Conservation (phyloP, 2,888 invertebrate genomes). For the Metallyticus violacea region DNA sequence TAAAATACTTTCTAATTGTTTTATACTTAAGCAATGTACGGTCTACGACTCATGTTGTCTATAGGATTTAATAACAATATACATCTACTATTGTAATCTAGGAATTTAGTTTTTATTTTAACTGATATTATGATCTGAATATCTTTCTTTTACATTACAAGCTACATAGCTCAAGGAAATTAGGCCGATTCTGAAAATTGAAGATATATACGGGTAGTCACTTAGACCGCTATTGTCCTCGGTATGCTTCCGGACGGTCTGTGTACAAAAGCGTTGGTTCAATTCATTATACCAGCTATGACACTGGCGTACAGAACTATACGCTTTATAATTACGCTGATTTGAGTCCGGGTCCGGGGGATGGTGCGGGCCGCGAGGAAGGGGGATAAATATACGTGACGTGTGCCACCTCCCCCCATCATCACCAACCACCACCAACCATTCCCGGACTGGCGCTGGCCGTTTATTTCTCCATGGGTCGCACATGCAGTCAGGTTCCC, state of each 20-base stretch:
- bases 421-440: not conserved
- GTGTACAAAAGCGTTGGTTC: constrained; percentile 20
- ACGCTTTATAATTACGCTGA: constrained; percentile 26
- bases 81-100: too few species aligned
- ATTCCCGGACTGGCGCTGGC: not conserved
- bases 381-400: constrained; percentile 15
- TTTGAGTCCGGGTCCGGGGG: constrained; percentile 12
- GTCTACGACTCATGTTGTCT: too few species aligned
- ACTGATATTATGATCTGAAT: too few species aligned
- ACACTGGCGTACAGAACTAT: constrained; percentile 3
- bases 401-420: constrained; percentile 2
- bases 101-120: too few species aligned
- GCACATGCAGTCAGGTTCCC: not conserved
- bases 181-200: not conserved
- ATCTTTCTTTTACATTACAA: too few species aligned
- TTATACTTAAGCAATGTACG: too few species aligned
- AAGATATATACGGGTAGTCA: not conserved
- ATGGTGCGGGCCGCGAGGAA: not conserved
- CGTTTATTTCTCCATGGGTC: constrained; percentile 9
- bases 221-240: not conserved
- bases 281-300: constrained; percentile 22
- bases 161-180: too few species aligned
- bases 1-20: too few species aligned
- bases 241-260: not conserved
- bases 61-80: too few species aligned